Percentiles rank a stretch among this genome's conserved stretches.
These are phyloP conservation scores for Parnassius smintheus DNA, from an alignment of 2,888 invertebrate genomes.

Conservation along the genomic window DNA sequence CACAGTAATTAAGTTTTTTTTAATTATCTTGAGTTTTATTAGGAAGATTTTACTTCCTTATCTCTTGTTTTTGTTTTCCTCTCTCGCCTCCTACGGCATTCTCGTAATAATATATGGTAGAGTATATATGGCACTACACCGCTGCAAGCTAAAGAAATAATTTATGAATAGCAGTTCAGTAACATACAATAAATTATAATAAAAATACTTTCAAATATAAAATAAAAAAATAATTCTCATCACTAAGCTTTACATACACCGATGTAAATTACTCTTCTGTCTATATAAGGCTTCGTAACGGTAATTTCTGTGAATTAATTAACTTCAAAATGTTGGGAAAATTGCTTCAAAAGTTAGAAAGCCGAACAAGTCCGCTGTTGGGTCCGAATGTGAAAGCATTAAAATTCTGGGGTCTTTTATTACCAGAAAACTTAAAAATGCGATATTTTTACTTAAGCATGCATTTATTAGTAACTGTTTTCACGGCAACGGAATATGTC, in stretches of 20 bases:
- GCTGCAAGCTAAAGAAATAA: too few species aligned
- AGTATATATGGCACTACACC: too few species aligned
- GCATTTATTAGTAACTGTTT: constrained; percentile 55
- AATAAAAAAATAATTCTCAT: not conserved
- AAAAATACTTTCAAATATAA: not conserved
- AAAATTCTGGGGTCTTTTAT: constrained; percentile 64
- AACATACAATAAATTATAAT: not conserved
- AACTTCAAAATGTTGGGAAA: constrained; percentile 35
- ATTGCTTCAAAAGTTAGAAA: constrained; percentile 55
- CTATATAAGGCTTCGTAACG: constrained; percentile 8
- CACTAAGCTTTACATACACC: not conserved
- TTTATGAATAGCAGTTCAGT: too few species aligned
- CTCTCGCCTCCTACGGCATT: too few species aligned
- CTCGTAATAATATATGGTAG: too few species aligned
- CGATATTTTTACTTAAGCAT: constrained; percentile 53
- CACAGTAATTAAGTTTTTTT: too few species aligned
- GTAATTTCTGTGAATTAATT: not conserved
- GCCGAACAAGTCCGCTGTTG: constrained; percentile 55
- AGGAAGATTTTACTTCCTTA: too few species aligned
- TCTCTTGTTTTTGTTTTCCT: too few species aligned
- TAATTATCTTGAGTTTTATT: too few species aligned
- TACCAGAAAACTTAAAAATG: constrained; percentile 48
- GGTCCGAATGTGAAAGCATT: constrained; percentile 65
- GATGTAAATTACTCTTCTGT: too few species aligned
- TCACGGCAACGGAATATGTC: constrained; percentile 58